Percentiles rank a stretch among this genome's conserved stretches.
Conservation (phyloP, 2,113 vertebrate species). For the Eptesicus fuscus region DNA sequence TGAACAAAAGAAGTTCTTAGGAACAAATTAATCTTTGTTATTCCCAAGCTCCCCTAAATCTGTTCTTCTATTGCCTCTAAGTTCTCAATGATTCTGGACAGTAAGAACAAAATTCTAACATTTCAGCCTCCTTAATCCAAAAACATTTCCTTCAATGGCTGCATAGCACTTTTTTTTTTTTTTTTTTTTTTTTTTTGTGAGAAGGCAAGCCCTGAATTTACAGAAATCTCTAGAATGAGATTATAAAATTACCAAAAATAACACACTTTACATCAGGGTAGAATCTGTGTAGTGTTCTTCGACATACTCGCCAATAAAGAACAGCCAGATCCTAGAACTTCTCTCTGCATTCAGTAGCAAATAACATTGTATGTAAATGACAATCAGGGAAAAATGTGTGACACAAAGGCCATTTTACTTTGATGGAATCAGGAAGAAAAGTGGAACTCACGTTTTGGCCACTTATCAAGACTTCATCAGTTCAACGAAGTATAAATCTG, state of each 20-base stretch:
- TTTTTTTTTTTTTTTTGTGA: neutral
- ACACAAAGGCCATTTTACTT: constrained; percentile 28
- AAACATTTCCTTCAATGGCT: neutral
- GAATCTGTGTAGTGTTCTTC: constrained; percentile 71
- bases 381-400: neutral
- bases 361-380: constrained; percentile 19
- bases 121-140: neutral
- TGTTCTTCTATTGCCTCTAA: neutral
- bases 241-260: constrained; percentile 36
- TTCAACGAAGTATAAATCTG: constrained; percentile 57
- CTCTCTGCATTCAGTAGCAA: constrained; percentile 35
- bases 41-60: neutral
- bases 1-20: neutral
- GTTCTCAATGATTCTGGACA: neutral
- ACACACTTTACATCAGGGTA: neutral
- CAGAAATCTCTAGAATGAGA: constrained; percentile 44
- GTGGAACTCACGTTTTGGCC: constrained; percentile 43
- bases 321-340: constrained; percentile 42
- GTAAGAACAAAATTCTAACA: neutral
- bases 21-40: constrained; percentile 33
- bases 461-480: constrained; percentile 62
- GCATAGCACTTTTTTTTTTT: neutral
- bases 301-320: constrained; percentile 40
- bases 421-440: neutral
- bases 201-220: neutral